Conservation (phyloP, 2,113 vertebrate genomes). For the Nyctereutes procyonoides region DNA sequence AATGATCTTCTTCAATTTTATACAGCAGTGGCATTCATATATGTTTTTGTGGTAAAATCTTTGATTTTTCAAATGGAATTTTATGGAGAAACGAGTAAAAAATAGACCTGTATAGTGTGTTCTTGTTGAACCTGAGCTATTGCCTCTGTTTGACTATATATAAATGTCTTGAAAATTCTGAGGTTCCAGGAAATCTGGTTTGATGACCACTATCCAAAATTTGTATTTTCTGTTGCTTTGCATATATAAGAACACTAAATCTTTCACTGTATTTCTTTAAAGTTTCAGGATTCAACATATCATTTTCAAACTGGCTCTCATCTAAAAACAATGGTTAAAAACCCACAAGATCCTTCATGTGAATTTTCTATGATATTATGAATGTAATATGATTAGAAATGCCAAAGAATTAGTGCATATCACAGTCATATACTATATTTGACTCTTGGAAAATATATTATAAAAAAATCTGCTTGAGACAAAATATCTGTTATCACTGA, state of each 20-base stretch:
- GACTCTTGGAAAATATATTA: not conserved
- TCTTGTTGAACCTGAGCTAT: not conserved
- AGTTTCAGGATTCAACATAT: not conserved
- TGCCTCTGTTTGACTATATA: not conserved
- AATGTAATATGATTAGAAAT: not conserved
- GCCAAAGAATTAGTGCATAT: not conserved
- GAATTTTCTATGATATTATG: not conserved
- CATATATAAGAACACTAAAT: not conserved
- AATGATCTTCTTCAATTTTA: not conserved
- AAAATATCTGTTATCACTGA: not conserved
- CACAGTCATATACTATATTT: not conserved
- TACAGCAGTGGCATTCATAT: not conserved
- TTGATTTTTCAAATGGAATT: not conserved
- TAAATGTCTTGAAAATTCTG: not conserved
- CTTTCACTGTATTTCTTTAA: not conserved
- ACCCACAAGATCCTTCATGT: not conserved
- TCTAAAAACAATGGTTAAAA: not conserved
- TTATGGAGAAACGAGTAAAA: not conserved
- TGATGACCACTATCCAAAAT: not conserved
- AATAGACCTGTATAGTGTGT: not conserved
- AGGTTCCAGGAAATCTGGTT: not conserved
- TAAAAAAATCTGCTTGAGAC: not conserved
- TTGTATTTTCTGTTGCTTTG: not conserved
- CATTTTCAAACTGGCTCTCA: not conserved
- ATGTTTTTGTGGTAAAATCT: not conserved